Evolutionary conservation across 1,140 invertebrate species (phyloP), one percentile per base, ranked within the genome.

Genomic region (Lordiphosa collinella): DNA sequence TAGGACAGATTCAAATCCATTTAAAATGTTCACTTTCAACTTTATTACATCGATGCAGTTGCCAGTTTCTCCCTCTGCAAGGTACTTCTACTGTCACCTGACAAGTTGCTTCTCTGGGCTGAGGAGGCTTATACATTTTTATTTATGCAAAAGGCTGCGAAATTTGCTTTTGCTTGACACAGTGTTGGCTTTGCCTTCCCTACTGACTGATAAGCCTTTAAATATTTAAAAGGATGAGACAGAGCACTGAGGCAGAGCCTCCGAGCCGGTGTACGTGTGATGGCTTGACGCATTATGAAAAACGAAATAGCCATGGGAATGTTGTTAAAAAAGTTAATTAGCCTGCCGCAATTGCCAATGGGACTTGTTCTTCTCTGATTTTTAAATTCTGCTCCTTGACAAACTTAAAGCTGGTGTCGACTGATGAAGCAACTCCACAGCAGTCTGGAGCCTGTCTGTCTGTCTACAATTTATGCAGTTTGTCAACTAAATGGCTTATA

Each of bases 211-310:
- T 68, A 68, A 68, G 65, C 44, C 12, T 40, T 68, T 60, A 60
- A 68, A 68, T 68, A 68, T 68, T 68, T 60, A 68, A 68, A 60
- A 60, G 43, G 48, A 59, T 48, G 46, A 52, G 64, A 12, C 44
- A 44, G 47, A 18, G 16, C 2, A 2, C 3, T 35, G 32, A 25
- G 22, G 22, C 22, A 25, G 25, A 29, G 16, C 18, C 41, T 29
- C 41, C 6, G 13, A 14, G 4, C 6, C 16, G 12, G 8, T 12
- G n/a, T 4, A 43, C 46, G 63, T 68, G 54, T 58, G 61, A 56
- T 55, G 22, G 65, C n/a, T 22, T 43, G 10, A 51, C 64, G 64
- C 64, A 68, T 68, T 68, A 68, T 68, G 64, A 68, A 63, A 41
- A 65, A 59, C 67, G 64, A 41, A 58, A 52, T 43, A 68, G 54